These are phyloP conservation scores for Ptilodon capucinus DNA, from an alignment of 2,888 invertebrate genomes.

Conservation along the genomic window DNA sequence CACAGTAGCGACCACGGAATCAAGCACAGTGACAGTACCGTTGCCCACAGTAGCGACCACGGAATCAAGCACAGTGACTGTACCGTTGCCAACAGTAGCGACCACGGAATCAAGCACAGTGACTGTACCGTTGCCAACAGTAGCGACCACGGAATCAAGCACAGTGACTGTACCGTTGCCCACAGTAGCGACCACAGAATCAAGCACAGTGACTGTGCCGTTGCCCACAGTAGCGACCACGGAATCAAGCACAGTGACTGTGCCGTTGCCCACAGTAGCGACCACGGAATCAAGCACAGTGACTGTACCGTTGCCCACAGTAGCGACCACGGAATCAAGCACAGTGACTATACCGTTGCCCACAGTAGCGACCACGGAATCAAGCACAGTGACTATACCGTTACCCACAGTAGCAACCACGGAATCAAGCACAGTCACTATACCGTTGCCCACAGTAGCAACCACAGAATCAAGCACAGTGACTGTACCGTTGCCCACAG, in stretches of 20 bases:
- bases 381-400: constrained; percentile 3
- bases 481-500: neutral
- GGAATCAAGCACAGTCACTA: neutral
- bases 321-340: no score
- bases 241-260: no score
- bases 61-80: constrained; percentile 1
- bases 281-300: no score
- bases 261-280: no score
- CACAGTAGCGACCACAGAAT: neutral
- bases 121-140: neutral
- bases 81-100: neutral
- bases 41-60: neutral
- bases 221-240: no score
- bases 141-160: constrained; percentile 1
- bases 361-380: constrained; percentile 2
- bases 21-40: neutral
- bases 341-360: no score
- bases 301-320: no score
- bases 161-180: neutral
- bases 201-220: no score
- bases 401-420: neutral
- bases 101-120: constrained; percentile 1
- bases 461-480: constrained; percentile 1
- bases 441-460: no score
- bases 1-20: neutral